Conservation (phyloP, 2,113 vertebrate species). For the Megaleporinus macrocephalus region DNA sequence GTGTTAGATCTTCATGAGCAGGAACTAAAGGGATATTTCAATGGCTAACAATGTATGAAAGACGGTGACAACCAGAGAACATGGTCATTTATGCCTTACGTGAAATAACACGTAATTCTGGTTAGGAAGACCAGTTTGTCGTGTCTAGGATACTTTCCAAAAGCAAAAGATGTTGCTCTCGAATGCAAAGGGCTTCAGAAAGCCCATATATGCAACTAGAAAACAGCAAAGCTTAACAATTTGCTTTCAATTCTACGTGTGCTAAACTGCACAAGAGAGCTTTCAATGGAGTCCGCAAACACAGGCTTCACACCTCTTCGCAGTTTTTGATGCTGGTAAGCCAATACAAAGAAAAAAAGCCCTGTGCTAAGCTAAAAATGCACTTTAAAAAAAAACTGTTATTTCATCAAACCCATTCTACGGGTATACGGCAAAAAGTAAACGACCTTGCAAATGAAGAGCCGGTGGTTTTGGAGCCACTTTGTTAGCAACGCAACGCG, state of each 20-base stretch:
- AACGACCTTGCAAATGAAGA: conserved; percentile 32
- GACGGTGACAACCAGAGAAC: neutral
- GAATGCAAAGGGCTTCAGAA: neutral
- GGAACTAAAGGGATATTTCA: neutral
- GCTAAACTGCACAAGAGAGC: neutral
- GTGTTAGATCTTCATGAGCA: neutral
- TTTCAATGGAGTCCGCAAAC: neutral
- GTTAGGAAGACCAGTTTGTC: neutral
- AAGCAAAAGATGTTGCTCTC: neutral
- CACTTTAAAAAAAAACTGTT: neutral
- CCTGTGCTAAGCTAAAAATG: conserved; percentile 25
- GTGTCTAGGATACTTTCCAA: too few species aligned
- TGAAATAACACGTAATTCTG: neutral
- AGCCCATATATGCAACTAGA: neutral
- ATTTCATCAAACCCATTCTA: conserved; percentile 5
- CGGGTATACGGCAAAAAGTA: conserved; percentile 5
- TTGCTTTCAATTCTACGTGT: neutral
- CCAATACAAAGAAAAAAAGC: neutral
- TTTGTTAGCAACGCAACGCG: conserved; percentile 29
- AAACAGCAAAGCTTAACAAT: neutral
- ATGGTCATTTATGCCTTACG: neutral
- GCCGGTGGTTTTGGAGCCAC: conserved; percentile 30
- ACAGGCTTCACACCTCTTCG: neutral
- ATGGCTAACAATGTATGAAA: neutral
- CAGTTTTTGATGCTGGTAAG: neutral